Conservation (phyloP, 2,888 invertebrate genomes). For the Rhogogaster chlorosoma region DNA sequence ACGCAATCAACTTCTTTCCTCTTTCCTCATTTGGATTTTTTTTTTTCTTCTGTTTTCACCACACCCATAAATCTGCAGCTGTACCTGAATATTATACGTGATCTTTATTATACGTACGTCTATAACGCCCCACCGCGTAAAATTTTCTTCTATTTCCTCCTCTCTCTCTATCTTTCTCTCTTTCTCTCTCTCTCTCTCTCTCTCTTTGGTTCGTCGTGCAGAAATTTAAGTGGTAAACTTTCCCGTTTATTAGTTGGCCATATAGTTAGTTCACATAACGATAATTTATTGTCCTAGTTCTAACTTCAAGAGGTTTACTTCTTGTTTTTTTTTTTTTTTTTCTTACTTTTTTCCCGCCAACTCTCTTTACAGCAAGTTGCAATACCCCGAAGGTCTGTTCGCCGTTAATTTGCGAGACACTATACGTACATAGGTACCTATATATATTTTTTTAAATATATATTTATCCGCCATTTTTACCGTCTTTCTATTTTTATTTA, state of each 20-base stretch:
- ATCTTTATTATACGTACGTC: neutral
- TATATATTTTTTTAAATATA: neutral
- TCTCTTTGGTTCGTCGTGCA: neutral
- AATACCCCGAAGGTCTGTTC: too few relatives aligned
- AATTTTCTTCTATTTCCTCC: neutral
- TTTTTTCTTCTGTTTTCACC: neutral
- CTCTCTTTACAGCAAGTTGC: too few relatives aligned
- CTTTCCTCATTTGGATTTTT: neutral
- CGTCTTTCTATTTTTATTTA: neutral
- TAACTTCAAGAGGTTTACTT: neutral
- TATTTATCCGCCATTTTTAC: neutral
- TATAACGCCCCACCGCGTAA: neutral
- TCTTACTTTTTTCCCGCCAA: neutral
- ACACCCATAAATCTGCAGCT: neutral
- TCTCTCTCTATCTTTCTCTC: neutral
- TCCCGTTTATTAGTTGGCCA: neutral
- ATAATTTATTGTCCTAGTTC: neutral
- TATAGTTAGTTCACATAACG: neutral
- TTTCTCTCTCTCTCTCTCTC: neutral
- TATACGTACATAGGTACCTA: too few relatives aligned
- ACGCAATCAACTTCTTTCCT: neutral
- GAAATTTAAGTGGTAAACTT: constrained; percentile 7
- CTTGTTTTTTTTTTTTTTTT: neutral
- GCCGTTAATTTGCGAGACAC: too few relatives aligned
- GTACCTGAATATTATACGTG: too few relatives aligned